These are phyloP conservation scores for Acanthochromis polyacanthus DNA, from an alignment of 2,113 vertebrate genomes.

Conservation along the genomic window DNA sequence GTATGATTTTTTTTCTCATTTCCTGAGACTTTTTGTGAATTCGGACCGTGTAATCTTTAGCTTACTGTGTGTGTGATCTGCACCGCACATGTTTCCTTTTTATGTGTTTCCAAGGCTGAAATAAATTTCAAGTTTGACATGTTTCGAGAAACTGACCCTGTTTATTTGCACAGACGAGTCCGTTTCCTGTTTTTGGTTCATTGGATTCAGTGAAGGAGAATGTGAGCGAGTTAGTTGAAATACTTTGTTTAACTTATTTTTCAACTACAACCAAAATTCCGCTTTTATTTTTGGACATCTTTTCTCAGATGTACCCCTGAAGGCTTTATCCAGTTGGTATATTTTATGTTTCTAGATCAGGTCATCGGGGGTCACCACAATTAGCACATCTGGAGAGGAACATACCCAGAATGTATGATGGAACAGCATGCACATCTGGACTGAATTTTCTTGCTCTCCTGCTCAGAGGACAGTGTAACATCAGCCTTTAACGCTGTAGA, in stretches of 20 bases:
- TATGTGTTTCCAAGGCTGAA: neutral
- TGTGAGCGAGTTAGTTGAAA: too few species aligned
- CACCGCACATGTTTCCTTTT: neutral
- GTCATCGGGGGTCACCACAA: neutral
- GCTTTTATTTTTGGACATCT: neutral
- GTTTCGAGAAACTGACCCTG: conserved; percentile 4
- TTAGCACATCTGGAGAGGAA: conserved; percentile 28
- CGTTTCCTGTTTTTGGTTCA: neutral
- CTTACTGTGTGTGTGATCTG: neutral
- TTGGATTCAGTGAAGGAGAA: conserved; percentile 14
- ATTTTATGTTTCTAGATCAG: neutral
- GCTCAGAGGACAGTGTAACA: neutral
- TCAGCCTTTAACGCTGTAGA: neutral
- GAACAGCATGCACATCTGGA: conserved; percentile 49
- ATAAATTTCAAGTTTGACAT: conserved; percentile 1
- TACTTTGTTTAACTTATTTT: too few species aligned
- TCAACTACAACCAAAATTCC: neutral
- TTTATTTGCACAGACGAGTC: conserved; percentile 1
- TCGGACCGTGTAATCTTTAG: neutral
- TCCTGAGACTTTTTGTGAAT: neutral
- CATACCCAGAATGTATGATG: conserved; percentile 25
- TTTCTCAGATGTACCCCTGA: rapidly evolving
- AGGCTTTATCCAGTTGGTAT: conserved; percentile 13
- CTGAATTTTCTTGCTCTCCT: conserved; percentile 15
- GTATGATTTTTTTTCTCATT: neutral